These are phyloP conservation scores for Pygmarrhopalites habei DNA, from an alignment of 1,140 invertebrate species.

Conservation along the genomic window DNA sequence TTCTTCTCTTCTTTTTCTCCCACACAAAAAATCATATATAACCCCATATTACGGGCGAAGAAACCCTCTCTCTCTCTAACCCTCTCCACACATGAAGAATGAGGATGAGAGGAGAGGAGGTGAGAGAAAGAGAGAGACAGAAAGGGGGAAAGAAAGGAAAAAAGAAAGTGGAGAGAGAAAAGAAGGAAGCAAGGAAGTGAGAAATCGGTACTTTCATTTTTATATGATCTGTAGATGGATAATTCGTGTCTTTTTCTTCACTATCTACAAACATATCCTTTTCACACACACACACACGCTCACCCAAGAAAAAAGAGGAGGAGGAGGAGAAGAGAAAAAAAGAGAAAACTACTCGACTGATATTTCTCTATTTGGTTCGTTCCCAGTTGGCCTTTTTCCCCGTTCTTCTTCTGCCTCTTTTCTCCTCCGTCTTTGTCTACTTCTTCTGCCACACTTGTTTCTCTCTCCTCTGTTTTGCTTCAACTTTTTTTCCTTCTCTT, in stretches of 20 bases:
- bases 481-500: background rate
- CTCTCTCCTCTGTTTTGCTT: background rate
- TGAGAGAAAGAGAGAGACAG: too few relatives aligned
- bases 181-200: background rate
- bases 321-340: background rate
- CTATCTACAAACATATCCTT: background rate
- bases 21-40: too few relatives aligned
- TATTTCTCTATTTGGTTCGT: constrained; percentile 8
- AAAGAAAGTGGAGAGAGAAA: background rate
- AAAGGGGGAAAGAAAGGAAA: too few relatives aligned
- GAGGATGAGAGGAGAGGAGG: too few relatives aligned
- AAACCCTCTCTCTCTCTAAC: too few relatives aligned
- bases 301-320: background rate
- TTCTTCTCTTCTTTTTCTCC: too few relatives aligned
- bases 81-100: too few relatives aligned
- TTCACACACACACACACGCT: background rate
- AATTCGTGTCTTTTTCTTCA: constrained; percentile 12
- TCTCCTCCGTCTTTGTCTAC: background rate
- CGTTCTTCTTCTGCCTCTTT: background rate
- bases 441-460: too few relatives aligned
- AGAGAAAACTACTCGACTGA: background rate
- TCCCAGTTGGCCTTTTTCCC: constrained; percentile 13
- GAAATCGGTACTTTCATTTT: constrained; percentile 14
- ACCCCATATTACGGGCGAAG: too few relatives aligned
- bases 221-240: constrained; percentile 22